Percentiles rank a stretch among this genome's conserved stretches.
Evolutionary conservation across 2,113 vertebrate species (phyloP).

Genomic region (Odocoileus hemionus): DNA sequence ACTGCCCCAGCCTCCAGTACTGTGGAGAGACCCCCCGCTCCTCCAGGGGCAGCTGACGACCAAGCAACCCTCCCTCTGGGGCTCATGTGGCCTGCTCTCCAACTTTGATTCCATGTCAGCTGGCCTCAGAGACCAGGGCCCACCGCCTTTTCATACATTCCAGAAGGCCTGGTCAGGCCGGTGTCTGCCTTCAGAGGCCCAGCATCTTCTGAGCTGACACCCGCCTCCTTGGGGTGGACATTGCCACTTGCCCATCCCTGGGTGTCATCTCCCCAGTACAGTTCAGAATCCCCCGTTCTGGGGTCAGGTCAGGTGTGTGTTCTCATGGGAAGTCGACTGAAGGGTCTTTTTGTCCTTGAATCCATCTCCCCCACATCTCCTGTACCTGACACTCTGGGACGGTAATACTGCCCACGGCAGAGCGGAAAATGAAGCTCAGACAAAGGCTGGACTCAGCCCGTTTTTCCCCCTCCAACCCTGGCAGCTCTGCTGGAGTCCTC

Average conservation of each 20-base stretch:
- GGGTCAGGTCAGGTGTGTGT: neutral
- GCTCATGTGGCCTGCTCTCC: neutral
- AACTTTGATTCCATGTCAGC: neutral
- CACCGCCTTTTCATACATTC: neutral
- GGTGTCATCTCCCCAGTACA: neutral
- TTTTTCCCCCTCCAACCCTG: neutral
- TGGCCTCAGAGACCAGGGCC: neutral
- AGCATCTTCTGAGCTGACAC: neutral
- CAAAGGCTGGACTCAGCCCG: neutral
- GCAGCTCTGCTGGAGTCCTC: neutral
- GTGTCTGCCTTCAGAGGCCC: neutral
- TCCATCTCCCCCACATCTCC: neutral
- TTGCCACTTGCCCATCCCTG: neutral
- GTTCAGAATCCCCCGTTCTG: neutral
- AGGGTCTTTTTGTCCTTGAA: neutral
- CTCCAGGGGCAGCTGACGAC: neutral
- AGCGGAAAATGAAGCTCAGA: neutral
- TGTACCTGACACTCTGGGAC: neutral
- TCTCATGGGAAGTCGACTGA: neutral
- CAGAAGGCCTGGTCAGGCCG: neutral
- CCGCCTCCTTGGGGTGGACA: neutral
- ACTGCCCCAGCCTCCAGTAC: neutral
- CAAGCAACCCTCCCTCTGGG: neutral
- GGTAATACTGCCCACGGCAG: neutral
- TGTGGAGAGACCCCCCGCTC: neutral